Base-by-base conservation (phyloP, 2,888 invertebrate genomes). In the Drosophila multiciliata region DNA sequence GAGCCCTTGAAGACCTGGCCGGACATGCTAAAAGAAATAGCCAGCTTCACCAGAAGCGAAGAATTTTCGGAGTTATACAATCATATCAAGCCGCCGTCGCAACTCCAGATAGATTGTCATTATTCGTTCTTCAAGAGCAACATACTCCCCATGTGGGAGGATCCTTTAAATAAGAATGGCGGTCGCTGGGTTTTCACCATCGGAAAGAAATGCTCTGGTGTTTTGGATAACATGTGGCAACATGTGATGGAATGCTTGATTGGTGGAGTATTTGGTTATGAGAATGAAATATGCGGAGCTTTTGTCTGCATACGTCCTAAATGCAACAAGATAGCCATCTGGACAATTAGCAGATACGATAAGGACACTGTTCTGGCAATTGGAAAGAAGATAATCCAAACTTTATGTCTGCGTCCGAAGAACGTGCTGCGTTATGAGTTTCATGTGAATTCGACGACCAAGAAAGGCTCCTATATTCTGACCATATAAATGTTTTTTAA, bases 131-230 rank as follows among this genome's bases (percentile, higher is more conserved):
- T 55, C 7, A 55, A 55, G 17, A 26, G n/a, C 12, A 38, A 38
- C n/a, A 55, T 55, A n/a, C 55, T n/a, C 6, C 55, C 55, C 7
- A 15, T 55, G 38, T 55, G 55, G 55, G 55, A 55, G 26, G 55
- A 55, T 55, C 3, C 55, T 12, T 7, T 12, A 2, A 55, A 55
- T 55, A 17, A 8, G 2, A 5, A n/a, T 38, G 55, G 55, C 7
- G 55, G 55, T 12, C 55, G 55, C 26, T 55, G 55, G 55, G 26
- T 55, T 26, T n/a, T 55, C n/a, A 38, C 1, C 15, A 2, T 55
- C 3, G 4, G n/a, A 4, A 55, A 38, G 17, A 12, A 2, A 15
- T 12, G 1, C 8, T 8, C 4, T 2, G 5, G 15, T 0, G 55
- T n/a, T 0, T 38, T 55, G 26, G 12, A 55, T 38, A 2, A 12